phyloP scores from a whole-genome alignment of 2,797 vertebrate genomes.

The Liparis tanakae region DNA sequence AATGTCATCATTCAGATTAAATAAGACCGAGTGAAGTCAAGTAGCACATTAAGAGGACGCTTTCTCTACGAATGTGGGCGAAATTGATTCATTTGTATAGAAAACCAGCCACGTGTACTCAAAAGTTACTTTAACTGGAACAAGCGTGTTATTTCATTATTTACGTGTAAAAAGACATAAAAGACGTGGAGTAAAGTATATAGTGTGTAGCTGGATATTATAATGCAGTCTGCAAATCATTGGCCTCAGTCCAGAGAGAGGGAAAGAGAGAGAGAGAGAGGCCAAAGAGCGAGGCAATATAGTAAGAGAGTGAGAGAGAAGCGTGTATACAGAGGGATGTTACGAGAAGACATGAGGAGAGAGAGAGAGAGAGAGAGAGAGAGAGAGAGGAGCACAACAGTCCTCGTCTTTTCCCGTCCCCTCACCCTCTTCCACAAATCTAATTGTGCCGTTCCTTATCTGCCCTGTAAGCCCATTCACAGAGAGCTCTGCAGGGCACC shows the following conservation, averaged over 20 bases:
- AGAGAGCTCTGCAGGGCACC: conserved; percentile 80
- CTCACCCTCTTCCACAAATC: conserved; percentile 68
- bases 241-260: background rate
- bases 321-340: background rate
- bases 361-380: conserved; percentile 10
- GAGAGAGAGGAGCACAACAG: conserved; percentile 42
- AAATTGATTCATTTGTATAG: background rate
- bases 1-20: background rate
- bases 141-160: background rate
- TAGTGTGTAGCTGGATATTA: background rate
- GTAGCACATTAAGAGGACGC: background rate
- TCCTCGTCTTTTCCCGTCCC: conserved; percentile 54
- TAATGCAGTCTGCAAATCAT: background rate
- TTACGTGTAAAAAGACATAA: background rate
- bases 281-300: conserved; percentile 12
- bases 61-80: background rate
- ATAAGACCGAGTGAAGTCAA: background rate
- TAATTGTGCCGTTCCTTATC: conserved; percentile 82
- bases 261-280: background rate
- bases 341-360: conserved; percentile 14
- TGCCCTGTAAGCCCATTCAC: conserved; percentile 78
- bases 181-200: too few species aligned
- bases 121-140: background rate
- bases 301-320: background rate
- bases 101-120: background rate